A percentile compares a stretch with the other conserved stretches of the same genome.
Evolutionary conservation across 2,797 vertebrate species (phyloP).

Genomic region (Anguilla anguilla): DNA sequence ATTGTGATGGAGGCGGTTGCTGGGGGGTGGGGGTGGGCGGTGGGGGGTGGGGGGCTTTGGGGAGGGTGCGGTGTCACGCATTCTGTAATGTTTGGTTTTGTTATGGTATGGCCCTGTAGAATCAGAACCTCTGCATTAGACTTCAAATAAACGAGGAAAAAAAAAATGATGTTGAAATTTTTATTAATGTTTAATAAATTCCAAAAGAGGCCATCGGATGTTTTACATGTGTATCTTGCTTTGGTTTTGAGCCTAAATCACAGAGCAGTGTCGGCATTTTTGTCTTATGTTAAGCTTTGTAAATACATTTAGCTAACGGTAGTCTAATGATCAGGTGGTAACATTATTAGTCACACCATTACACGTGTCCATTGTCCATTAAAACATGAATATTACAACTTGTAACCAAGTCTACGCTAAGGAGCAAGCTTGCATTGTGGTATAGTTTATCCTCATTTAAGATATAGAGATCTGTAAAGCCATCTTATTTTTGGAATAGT

Average conservation of each 20-base stretch:
- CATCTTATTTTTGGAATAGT: not conserved
- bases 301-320: not conserved
- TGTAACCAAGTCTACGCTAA: constrained; percentile 1
- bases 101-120: constrained; percentile 79
- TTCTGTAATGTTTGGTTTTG: constrained; percentile 77
- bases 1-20: not conserved
- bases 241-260: not conserved
- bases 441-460: not conserved
- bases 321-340: not conserved
- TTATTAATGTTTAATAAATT: constrained; percentile 34
- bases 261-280: not conserved
- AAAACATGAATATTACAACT: constrained; percentile 8
- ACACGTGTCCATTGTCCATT: not conserved
- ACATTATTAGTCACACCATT: not conserved
- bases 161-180: constrained; percentile 46
- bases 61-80: constrained; percentile 57
- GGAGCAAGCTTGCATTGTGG: not conserved
- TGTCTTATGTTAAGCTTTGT: not conserved
- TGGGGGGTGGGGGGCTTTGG: not conserved
- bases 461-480: not conserved
- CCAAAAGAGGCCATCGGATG: constrained; percentile 19
- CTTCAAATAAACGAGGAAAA: constrained; percentile 79
- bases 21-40: constrained; percentile 8
- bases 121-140: constrained; percentile 77
- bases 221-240: constrained; percentile 1